phyloP scores from a whole-genome alignment of 1,140 invertebrate genomes.

The Plodia interpunctella region DNA sequence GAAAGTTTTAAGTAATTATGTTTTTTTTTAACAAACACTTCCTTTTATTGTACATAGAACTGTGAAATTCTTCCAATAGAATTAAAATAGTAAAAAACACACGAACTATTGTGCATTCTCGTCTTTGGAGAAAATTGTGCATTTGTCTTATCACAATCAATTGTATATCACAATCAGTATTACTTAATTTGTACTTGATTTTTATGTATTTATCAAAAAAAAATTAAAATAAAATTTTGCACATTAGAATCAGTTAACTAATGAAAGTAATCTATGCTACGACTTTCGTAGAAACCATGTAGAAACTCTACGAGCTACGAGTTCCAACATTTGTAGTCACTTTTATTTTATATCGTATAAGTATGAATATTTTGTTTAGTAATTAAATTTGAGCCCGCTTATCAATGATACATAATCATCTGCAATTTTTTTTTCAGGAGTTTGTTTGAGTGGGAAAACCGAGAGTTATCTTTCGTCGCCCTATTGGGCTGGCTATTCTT shows the following conservation, averaged over 20 bases:
- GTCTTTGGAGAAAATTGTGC: no score
- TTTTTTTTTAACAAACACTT: neutral
- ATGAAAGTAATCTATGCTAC: conserved; percentile 10
- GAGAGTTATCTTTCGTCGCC: conserved; percentile 87
- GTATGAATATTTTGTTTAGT: neutral
- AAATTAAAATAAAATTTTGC: no score
- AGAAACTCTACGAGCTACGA: conserved; percentile 1
- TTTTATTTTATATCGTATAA: neutral
- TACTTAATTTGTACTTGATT: neutral
- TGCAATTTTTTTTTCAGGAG: conserved; percentile 78
- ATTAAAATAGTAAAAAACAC: no score
- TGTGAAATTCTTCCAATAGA: neutral
- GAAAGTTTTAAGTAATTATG: conserved; percentile 49
- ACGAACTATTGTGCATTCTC: no score
- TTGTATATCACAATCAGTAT: no score
- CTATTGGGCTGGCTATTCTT: conserved; percentile 86
- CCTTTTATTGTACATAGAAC: neutral
- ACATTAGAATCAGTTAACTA: no score
- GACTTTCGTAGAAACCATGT: neutral
- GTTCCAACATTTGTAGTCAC: neutral
- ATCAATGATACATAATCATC: no score
- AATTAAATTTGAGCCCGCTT: no score
- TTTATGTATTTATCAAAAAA: no score
- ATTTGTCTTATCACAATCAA: no score
- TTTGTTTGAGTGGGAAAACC: conserved; percentile 97